phyloP scores from a whole-genome alignment of 2,797 vertebrate genomes.

The Melopsittacus undulatus region DNA sequence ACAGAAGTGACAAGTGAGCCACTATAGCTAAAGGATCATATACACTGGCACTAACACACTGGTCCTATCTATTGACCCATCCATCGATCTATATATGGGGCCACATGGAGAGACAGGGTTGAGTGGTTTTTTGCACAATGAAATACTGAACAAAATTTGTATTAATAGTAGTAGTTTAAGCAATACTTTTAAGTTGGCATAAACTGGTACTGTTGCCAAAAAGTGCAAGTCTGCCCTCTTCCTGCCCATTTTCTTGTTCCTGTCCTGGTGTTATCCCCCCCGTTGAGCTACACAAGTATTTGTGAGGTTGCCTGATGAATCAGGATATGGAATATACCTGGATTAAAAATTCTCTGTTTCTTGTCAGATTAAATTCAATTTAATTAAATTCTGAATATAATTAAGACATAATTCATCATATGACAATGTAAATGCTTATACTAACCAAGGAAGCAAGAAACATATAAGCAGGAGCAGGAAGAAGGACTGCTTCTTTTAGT shows the following conservation, averaged over 20 bases:
- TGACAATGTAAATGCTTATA: neutral
- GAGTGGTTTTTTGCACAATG: neutral
- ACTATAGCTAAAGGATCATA: neutral
- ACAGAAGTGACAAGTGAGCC: neutral
- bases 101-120: neutral
- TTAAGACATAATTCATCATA: neutral
- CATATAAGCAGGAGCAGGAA: neutral
- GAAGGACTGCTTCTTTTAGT: neutral
- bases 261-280: neutral
- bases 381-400: conserved; percentile 15
- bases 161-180: neutral
- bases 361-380: neutral
- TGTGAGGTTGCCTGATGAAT: neutral
- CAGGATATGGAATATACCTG: neutral
- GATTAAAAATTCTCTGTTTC: neutral
- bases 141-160: neutral
- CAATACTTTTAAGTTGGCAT: neutral
- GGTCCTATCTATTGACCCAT: neutral
- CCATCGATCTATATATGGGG: neutral
- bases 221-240: neutral
- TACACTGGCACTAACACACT: neutral
- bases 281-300: neutral
- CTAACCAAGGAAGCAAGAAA: neutral
- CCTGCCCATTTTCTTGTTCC: neutral
- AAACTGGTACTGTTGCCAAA: neutral